Base-by-base conservation (phyloP, 1,140 invertebrate species). In the Gyrodactylus salaris region DNA sequence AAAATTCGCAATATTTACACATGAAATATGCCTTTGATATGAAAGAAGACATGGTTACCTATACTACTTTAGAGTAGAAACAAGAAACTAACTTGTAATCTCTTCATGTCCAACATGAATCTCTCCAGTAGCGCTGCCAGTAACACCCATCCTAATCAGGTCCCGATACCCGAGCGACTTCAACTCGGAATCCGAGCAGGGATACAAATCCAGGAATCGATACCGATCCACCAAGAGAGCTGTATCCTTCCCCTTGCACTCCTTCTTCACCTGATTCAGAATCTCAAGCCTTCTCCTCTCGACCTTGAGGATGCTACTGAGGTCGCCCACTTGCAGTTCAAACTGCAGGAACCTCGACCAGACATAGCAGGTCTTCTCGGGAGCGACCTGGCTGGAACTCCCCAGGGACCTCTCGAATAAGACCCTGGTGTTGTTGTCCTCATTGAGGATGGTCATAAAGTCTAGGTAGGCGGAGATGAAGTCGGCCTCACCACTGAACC, bases 301-400 rank as follows among this genome's bases (percentile, higher is more conserved):
- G 7, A 98, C 92, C 84, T 98, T 98, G 0, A 95, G 86, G 74
- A 98, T 94, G 82, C 88, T 91, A n/a, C 91, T 87, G 68, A 98
- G 80, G 82, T 98, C 94, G 0, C 95, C 94, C 76, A 98, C 93
- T 77, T 94, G 92, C 23, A 91, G 93, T 82, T 98, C 95, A 81
- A 98, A 98, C 78, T 97, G 91, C 27, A 98, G 82, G 81, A 97
- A 99, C 75, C 88, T 84, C 81, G 96, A 95, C 94, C 94, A 99
- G 75, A 98, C 93, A 78, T 97, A 91, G 26, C 88, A 89, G 78
- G 90, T 90, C 82, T 91, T 89, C 79, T 95, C 88, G 1, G 88
- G 86, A 75, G 89, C 86, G 23, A 97, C 81, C 76, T 87, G 88
- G n/a, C 89, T 89, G 0, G 91, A 91, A 7, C 89, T 91, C 7